Evolutionary conservation across 64 coral and sea anemone genomes (phyloP).

Genomic region (Montipora cactus): DNA sequence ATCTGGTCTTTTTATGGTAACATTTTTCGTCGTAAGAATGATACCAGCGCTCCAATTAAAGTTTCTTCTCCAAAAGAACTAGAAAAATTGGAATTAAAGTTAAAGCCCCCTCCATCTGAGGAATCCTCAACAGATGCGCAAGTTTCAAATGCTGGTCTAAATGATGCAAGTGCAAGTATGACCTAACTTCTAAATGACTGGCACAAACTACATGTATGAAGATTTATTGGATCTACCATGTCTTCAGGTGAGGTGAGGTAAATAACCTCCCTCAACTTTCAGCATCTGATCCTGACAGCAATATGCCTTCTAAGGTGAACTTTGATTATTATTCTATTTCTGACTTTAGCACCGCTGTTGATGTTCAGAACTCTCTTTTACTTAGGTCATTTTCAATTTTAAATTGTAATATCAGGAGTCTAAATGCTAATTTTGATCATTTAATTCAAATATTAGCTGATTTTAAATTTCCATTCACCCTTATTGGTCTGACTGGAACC

Average conservation of each 20-base stretch:
- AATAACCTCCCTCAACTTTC: constrained; percentile 10
- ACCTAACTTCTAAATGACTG: not conserved
- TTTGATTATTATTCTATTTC: constrained; percentile 44
- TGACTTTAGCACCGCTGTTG: constrained; percentile 2
- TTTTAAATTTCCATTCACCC: constrained; percentile 53
- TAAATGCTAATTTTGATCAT: constrained; percentile 50
- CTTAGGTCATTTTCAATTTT: constrained; percentile 50
- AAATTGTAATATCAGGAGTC: constrained; percentile 76
- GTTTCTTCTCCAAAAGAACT: not conserved
- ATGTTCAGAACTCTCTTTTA: not conserved
- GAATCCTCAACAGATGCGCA: not conserved
- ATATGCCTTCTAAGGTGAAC: not conserved
- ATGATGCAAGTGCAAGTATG: not conserved
- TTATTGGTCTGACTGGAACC: constrained; percentile 81
- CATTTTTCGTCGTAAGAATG: not conserved
- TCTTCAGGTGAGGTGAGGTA: not conserved
- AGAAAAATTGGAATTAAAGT: not conserved
- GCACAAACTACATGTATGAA: not conserved
- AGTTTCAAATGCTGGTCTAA: not conserved
- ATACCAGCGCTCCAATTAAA: not conserved
- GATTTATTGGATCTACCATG: not conserved
- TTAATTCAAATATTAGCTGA: constrained; percentile 39
- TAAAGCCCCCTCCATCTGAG: not conserved
- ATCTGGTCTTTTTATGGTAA: not conserved
- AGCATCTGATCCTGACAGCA: not conserved